Conservation (phyloP, 2,888 invertebrate genomes). For the Leucoma salicis region DNA sequence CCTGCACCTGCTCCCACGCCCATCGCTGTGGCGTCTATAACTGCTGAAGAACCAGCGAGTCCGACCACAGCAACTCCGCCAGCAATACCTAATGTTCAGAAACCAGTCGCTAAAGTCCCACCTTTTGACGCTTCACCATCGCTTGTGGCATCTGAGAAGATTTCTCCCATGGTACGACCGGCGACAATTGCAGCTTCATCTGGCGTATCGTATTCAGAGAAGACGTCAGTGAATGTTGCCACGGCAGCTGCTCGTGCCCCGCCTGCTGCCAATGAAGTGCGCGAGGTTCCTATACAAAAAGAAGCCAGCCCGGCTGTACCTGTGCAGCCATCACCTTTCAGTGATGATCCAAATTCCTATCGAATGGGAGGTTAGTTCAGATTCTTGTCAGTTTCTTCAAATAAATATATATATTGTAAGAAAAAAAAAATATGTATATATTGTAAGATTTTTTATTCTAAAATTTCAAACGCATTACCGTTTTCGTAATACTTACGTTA, state of each 20-base stretch:
- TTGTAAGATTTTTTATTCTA: no score
- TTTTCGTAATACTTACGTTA: neutral
- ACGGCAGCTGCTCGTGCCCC: constrained; percentile 30
- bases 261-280: constrained; percentile 35
- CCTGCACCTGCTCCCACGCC: constrained; percentile 34
- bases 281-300: constrained; percentile 46
- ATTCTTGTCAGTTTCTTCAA: neutral
- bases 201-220: constrained; percentile 56
- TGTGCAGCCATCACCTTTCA: constrained; percentile 72
- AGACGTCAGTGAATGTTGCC: constrained; percentile 25
- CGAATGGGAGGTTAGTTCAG: constrained; percentile 85
- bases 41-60: constrained; percentile 58
- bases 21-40: constrained; percentile 31
- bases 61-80: constrained; percentile 53
- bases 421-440: no score
- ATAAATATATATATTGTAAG: no score
- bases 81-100: constrained; percentile 58
- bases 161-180: constrained; percentile 39
- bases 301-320: constrained; percentile 61
- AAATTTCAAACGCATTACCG: no score
- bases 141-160: constrained; percentile 55
- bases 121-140: constrained; percentile 80
- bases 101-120: constrained; percentile 84
- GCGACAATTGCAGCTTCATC: constrained; percentile 29
- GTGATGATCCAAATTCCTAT: constrained; percentile 85